Percentiles rank a stretch among this genome's conserved stretches.
Conservation (phyloP, 2,113 vertebrate species). For the Calidris pugnax region DNA sequence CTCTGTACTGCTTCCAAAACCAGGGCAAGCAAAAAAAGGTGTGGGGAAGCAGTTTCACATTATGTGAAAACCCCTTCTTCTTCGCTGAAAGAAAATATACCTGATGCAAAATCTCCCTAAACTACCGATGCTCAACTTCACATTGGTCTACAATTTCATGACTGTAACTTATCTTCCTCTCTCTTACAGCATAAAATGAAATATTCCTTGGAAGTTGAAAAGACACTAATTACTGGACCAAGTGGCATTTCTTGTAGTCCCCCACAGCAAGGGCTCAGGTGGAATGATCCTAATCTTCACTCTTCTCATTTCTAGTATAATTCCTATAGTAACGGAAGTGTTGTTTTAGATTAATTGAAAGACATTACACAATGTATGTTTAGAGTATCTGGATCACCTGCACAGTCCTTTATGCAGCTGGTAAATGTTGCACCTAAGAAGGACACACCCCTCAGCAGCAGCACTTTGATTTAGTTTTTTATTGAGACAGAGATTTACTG, state of each 20-base stretch:
- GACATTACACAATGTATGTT: background rate
- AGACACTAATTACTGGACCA: background rate
- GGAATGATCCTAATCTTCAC: background rate
- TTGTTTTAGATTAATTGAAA: background rate
- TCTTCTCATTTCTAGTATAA: background rate
- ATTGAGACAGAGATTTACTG: background rate
- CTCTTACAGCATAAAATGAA: background rate
- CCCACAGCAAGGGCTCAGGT: background rate
- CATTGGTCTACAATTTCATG: background rate
- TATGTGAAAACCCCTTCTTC: background rate
- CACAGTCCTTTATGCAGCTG: background rate
- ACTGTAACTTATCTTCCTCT: background rate
- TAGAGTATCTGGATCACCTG: background rate
- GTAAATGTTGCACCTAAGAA: background rate
- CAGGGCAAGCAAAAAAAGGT: background rate
- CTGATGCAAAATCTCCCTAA: background rate
- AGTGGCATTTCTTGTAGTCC: background rate
- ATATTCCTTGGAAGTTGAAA: slow-evolving; percentile 31
- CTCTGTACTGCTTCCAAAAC: slow-evolving; percentile 35
- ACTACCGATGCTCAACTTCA: background rate
- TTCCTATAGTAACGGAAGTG: background rate
- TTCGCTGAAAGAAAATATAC: background rate
- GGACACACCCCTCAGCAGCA: background rate
- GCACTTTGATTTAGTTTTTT: background rate
- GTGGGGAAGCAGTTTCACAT: background rate